Base-by-base conservation (phyloP, 2,888 invertebrate species). In the Megastigmus dorsalis region DNA sequence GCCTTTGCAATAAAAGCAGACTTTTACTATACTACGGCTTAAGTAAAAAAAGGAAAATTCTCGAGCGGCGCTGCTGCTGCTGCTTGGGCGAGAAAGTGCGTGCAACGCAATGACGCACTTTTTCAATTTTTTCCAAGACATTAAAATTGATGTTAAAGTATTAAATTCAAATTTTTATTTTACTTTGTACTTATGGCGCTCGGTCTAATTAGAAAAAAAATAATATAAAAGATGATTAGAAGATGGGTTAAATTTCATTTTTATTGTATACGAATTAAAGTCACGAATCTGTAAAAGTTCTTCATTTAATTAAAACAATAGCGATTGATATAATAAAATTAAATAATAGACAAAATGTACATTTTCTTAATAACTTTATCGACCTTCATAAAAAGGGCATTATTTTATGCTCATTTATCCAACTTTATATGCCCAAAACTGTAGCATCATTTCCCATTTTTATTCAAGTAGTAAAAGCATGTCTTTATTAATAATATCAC, bases 311-410 rank as follows among this genome's bases (percentile, higher is more conserved):
- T 48, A 48, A 62, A n/a, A n/a, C n/a, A 7, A 23, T 23, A n/a
- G n/a, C 20, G 10, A 30, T 20, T 6, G 6, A 28, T 23, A 9
- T 20, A 6, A 23, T 36, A 28, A 54, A 33, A 48, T 50, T 23
- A 33, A 63, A 36, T 18, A 30, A 18, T 20, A n/a, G 7, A 30
- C 20, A 6, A 30, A 50, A 13, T 9, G 48, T 13, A 20, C 36
- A 63, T 63, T 36, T 23, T 36, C 33, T 48, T 63, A 50, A 63
- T 48, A 50, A 36, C 18, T 20, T 23, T 26, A 63, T 63, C n/a
- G 62, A 63, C 36, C 36, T 23, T 13, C 20, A 9, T 9, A 59
- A 15, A 43, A 26, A 26, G 13, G 6, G 13, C 59, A 13, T 36
- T 10, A 30, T 55, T 55, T 33, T 55, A 18, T 13, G 10, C 2